Base-by-base conservation (phyloP, 2,888 invertebrate species). In the Serripes groenlandicus region DNA sequence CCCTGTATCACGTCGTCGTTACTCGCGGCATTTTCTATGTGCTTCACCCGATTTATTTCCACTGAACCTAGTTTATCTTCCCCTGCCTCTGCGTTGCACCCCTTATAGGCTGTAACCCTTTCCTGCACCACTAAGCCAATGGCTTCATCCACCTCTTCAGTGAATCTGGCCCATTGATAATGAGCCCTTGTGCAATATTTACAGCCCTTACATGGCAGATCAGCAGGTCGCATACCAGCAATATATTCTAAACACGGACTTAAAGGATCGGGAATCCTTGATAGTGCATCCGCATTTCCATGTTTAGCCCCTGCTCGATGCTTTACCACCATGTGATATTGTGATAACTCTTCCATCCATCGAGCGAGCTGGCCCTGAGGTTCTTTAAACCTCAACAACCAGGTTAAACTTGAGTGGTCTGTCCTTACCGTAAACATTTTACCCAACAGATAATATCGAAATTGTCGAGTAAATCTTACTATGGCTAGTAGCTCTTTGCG, bases 311-410 rank as follows among this genome's bases (percentile, higher is more conserved):
- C 73, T n/a, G 66, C 30, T 18, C 79, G 71, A 58, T 83, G 83
- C 60, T 78, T 26, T 3, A 87, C 70, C 9, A 52, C 18, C 84
- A 88, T 78, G 26, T 83, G 49, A 69, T 79, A 88, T 56, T 87
- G 83, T 0, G 72, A 66, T 7, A 88, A 42, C 42, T 85, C 85
- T 35, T 85, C 87, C 23, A 85, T 60, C 89, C 87, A 86, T 21
- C 83, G 35, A 1, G 86, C 85, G 11, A 87, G 35, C 30, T 85
- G 82, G 0, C 85, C 83, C 15, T 80, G 37, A 23, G 74, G 77
- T 64, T 64, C 34, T 34, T 75, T 66, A 30, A 74, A 58, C 11
- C 42, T 30, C n/a, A 68, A 3, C 21, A 79, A 42, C 60, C 69
- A 74, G 23, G 69, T 71, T 28, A 86, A 49, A 54, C 84, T 86